Evolutionary conservation across 2,888 invertebrate species (phyloP).

Genomic region (Perizoma flavofasciatum): DNA sequence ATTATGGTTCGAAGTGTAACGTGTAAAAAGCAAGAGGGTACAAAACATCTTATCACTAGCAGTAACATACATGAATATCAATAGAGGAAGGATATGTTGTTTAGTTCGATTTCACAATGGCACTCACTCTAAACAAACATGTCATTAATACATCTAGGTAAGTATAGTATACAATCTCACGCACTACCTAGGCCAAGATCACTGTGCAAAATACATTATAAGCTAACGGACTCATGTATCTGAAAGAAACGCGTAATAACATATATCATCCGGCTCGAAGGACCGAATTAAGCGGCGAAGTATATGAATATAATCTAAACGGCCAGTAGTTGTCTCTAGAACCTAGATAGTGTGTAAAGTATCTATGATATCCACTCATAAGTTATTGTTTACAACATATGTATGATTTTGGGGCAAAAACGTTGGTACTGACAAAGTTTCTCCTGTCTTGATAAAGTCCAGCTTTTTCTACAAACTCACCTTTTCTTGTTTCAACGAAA

Average conservation of each 20-base stretch:
- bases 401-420: neutral
- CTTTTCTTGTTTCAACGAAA: neutral
- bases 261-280: neutral
- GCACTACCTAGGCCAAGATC: neutral
- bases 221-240: neutral
- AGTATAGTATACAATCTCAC: neutral
- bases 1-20: conserved; percentile 29
- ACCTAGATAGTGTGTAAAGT: too few species aligned
- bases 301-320: too few species aligned
- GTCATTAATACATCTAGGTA: neutral
- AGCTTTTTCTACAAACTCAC: too few species aligned
- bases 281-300: neutral
- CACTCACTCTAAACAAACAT: conserved; percentile 30
- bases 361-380: conserved; percentile 1
- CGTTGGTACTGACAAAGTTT: conserved; percentile 9
- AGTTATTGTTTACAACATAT: neutral
- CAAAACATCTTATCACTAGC: conserved; percentile 27
- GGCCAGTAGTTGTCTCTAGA: too few species aligned
- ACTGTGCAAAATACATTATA: conserved; percentile 2
- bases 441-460: conserved; percentile 6
- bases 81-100: conserved; percentile 35
- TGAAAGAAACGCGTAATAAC: neutral
- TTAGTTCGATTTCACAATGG: conserved; percentile 45
- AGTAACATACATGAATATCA: conserved; percentile 21
- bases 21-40: conserved; percentile 28